Evolutionary conservation across 1,140 invertebrate genomes (phyloP), one percentile per base, ranked within the genome.

Genomic region (Drosophila jambulina): DNA sequence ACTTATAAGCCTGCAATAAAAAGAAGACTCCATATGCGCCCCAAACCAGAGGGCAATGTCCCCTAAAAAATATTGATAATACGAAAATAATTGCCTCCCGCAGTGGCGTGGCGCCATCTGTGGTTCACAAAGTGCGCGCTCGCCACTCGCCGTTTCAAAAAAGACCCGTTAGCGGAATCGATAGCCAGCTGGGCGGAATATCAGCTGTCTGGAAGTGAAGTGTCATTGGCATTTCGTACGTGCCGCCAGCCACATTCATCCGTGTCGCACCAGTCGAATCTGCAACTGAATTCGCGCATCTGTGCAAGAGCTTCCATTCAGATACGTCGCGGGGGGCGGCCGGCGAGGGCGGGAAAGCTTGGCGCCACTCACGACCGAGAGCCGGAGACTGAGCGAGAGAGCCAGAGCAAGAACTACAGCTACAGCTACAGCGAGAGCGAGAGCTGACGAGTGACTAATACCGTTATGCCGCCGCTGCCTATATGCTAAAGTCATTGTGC

Each of bases 201-300:
- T 64, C 61, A 64, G 61, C 61, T 64, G 61, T 36, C 51, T 54
- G 51, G 4, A n/a, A 38, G 15, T 54, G 51, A 53, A 53, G 29
- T 53, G 21, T 42, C 15, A 21, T 21, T 63, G 36, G 15, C 34
- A 40, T 60, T 29, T 40, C 17, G 56, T 64, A 64, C 62, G 62
- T 61, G 61, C 56, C 56, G 15, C 34, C 53, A 56, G 15, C 21
- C 53, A 36, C 34, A 36, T 36, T 13, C 32, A 54, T 23, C 32
- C 32, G n/a, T 29, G n/a, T 29, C 17, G 27, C n/a, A 7, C 10
- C 25, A 29, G 27, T 29, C 2, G 19, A 36, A 36, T 36, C 32
- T 56, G 53, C 53, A 56, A 25, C 17, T 23, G 57, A 61, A 25
- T 38, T 23, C 34, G 17, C 27, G 40, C 62, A 64, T 42, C 38